Evolutionary conservation across 2,113 vertebrate species (phyloP), one percentile per base, ranked within the genome.

Genomic region (Caranx ignobilis): DNA sequence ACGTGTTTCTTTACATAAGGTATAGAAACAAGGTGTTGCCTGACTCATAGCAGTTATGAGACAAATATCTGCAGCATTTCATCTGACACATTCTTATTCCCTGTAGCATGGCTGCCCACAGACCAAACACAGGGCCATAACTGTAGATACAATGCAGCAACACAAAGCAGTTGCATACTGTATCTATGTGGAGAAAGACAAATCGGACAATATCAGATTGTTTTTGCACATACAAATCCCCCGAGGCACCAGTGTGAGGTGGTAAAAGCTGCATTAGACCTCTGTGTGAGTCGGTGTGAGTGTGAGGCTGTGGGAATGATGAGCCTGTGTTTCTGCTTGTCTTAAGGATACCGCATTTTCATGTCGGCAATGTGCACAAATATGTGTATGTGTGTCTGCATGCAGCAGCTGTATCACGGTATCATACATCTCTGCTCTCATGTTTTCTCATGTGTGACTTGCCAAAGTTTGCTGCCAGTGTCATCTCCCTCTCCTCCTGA

Each of bases 1-100:
- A 15, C 77, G 52, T 54, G 55, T 62, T 83, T 77, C 82, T 80
- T 72, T 76, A 86, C 47, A 68, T 68, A 47, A 81, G 70, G 60
- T 88, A 79, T 35, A 77, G 72, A 77, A 79, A 82, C 61, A 75
- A 86, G 71, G 77, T 84, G 90, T 74, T 82, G 69, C 59, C 81
- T 86, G 90, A 88, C 81, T 89, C 90, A 90, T 54, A 3, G 73
- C 56, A 41, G 71, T 77, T 87, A 83, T 72, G 88, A 89, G 85
- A 83, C 87, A 86, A 90, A 87, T 83, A 87, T 81, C 84, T 18
- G 64, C 76, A 81, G 64, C 79, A 68, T 77, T 84, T 82, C 78
- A 78, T 86, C 81, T 76, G 80, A 84, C 88, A 90, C 72, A 64
- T 83, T 64, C 61, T 18, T 83, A 75, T 85, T 88, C 86, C 87